These are phyloP conservation scores for Chionoecetes opilio DNA, from an alignment of 1,140 invertebrate genomes.

Conservation along the genomic window DNA sequence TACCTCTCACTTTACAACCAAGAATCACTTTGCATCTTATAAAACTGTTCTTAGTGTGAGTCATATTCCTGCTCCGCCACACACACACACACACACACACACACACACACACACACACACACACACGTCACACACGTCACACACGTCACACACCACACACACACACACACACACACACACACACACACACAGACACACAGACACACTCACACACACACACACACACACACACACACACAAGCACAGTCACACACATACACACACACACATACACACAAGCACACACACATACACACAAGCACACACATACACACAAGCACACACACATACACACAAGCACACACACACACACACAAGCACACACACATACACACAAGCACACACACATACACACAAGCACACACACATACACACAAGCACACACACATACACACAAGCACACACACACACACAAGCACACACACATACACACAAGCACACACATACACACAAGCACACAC, in stretches of 20 bases:
- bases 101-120: slow-evolving; percentile 2
- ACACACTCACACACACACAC: slow-evolving; percentile 6
- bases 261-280: too few species aligned
- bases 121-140: slow-evolving; percentile 27
- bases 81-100: slow-evolving; percentile 12
- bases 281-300: not conserved
- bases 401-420: not conserved
- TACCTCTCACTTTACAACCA: not conserved
- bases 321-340: not conserved
- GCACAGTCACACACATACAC: slow-evolving; percentile 6
- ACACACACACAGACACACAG: not conserved
- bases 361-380: not conserved
- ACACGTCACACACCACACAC: too few species aligned
- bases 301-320: not conserved
- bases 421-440: not conserved
- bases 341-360: not conserved
- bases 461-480: not conserved
- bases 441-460: not conserved
- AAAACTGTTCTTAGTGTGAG: slow-evolving; percentile 10
- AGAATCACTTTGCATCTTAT: not conserved
- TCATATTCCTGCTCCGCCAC: not conserved
- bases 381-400: too few species aligned
- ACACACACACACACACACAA: slow-evolving; percentile 3
- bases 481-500: not conserved
- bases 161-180: slow-evolving; percentile 16